Evolutionary conservation across 2,797 vertebrate genomes (phyloP).

Genomic region (Eutrigla gurnardus): DNA sequence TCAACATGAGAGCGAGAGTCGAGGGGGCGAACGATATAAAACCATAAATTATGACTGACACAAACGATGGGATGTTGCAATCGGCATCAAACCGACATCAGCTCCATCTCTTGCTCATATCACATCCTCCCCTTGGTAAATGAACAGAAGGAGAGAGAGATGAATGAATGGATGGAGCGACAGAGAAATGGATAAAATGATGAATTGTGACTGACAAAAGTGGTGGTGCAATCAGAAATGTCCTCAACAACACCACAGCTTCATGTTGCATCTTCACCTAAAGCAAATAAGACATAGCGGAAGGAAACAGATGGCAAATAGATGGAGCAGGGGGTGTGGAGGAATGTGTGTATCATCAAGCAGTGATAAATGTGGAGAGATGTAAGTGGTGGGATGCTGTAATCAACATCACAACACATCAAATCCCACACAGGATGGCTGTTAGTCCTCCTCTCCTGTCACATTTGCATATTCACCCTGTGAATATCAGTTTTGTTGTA

Average conservation of each 20-base stretch:
- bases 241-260: not conserved
- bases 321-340: slow-evolving; percentile 19
- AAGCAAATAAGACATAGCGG: slow-evolving; percentile 31
- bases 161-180: slow-evolving; percentile 8
- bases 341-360: slow-evolving; percentile 27
- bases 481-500: slow-evolving; percentile 1
- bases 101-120: slow-evolving; percentile 19
- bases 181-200: slow-evolving; percentile 34
- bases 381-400: slow-evolving; percentile 24
- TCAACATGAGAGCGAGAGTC: not conserved
- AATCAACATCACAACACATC: slow-evolving; percentile 56
- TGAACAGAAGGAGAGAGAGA: slow-evolving; percentile 18
- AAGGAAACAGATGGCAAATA: slow-evolving; percentile 24
- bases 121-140: slow-evolving; percentile 5
- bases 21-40: not conserved
- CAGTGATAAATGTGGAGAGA: slow-evolving; percentile 40
- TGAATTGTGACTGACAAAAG: slow-evolving; percentile 59
- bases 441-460: slow-evolving; percentile 17
- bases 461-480: slow-evolving; percentile 15
- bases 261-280: slow-evolving; percentile 32
- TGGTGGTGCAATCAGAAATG: slow-evolving; percentile 51
- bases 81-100: slow-evolving; percentile 10
- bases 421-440: slow-evolving; percentile 29
- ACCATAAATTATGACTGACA: slow-evolving; percentile 48
- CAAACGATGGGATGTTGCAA: slow-evolving; percentile 8